Evolutionary conservation across 2,113 vertebrate species (phyloP).

Genomic region (Xenopus laevis): DNA sequence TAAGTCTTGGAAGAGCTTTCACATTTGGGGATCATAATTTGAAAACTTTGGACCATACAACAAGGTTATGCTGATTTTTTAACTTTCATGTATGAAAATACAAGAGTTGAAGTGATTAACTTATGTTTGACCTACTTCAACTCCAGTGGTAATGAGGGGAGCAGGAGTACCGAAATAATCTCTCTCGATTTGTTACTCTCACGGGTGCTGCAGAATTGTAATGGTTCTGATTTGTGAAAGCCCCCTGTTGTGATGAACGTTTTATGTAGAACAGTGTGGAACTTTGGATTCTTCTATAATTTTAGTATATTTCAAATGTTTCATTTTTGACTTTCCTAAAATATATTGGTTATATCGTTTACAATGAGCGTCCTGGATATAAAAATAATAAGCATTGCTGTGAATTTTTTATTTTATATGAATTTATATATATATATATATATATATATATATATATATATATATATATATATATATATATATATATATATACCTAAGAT

Average conservation of each 20-base stretch:
- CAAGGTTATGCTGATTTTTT: constrained; percentile 58
- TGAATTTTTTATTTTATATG: too few species aligned
- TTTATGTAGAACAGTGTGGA: constrained; percentile 52
- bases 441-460: too few species aligned
- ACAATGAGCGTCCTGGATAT: too few species aligned
- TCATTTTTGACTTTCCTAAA: too few species aligned
- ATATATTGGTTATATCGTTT: too few species aligned
- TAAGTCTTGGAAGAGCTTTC: constrained; percentile 55
- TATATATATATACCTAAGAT: too few species aligned
- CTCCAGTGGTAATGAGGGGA: constrained; percentile 76
- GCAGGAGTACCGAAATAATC: constrained; percentile 78
- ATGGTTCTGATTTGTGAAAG: constrained; percentile 75
- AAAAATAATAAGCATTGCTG: too few species aligned
- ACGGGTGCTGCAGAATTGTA: constrained; percentile 73
- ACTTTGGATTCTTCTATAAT: constrained; percentile 4
- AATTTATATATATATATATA: too few species aligned
- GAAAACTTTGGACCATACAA: constrained; percentile 57
- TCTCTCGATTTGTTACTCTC: constrained; percentile 79
- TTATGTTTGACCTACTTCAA: constrained; percentile 78
- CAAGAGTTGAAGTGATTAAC: constrained; percentile 79
- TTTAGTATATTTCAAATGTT: neutral
- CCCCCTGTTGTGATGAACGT: constrained; percentile 63
- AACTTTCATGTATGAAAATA: constrained; percentile 65
- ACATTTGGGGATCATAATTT: constrained; percentile 58
- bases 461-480: too few species aligned